These are phyloP conservation scores for Meiosimyza decipiens DNA, from an alignment of 2,888 invertebrate species.

Conservation along the genomic window DNA sequence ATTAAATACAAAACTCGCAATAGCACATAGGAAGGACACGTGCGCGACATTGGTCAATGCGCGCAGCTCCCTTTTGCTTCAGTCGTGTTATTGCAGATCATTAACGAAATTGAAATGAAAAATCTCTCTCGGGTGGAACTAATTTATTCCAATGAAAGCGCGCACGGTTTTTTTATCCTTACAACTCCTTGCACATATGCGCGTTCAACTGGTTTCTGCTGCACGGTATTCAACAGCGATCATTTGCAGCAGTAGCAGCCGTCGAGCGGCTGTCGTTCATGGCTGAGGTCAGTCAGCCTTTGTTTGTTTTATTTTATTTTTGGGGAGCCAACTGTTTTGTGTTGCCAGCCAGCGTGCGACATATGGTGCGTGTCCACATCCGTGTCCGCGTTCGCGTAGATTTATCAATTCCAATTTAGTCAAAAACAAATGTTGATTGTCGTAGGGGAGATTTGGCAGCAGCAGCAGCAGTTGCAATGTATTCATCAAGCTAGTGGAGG, in stretches of 20 bases:
- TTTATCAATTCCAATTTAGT: constrained; percentile 32
- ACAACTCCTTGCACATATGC: background rate
- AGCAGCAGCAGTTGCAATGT: background rate
- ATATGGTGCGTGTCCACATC: constrained; percentile 18
- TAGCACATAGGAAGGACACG: constrained; percentile 23
- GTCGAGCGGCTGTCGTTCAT: background rate
- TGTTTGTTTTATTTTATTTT: background rate
- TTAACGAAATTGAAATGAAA: constrained; percentile 40
- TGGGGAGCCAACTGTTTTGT: background rate
- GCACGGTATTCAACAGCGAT: background rate
- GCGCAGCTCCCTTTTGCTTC: constrained; percentile 12
- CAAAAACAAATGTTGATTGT: too few species aligned
- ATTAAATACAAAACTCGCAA: constrained; percentile 28
- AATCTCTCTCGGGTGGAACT: constrained; percentile 49
- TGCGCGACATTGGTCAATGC: constrained; percentile 24
- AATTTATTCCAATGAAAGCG: constrained; percentile 51
- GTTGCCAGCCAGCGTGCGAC: background rate
- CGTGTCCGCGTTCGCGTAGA: constrained; percentile 25
- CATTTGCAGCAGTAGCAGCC: background rate
- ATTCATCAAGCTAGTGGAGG: too few species aligned
- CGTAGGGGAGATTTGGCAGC: background rate
- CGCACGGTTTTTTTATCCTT: constrained; percentile 18
- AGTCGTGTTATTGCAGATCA: constrained; percentile 40
- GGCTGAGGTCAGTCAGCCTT: background rate
- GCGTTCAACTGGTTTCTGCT: background rate